These are phyloP conservation scores for Pangasius krempfi DNA, from an alignment of 2,797 vertebrate species.

Conservation along the genomic window DNA sequence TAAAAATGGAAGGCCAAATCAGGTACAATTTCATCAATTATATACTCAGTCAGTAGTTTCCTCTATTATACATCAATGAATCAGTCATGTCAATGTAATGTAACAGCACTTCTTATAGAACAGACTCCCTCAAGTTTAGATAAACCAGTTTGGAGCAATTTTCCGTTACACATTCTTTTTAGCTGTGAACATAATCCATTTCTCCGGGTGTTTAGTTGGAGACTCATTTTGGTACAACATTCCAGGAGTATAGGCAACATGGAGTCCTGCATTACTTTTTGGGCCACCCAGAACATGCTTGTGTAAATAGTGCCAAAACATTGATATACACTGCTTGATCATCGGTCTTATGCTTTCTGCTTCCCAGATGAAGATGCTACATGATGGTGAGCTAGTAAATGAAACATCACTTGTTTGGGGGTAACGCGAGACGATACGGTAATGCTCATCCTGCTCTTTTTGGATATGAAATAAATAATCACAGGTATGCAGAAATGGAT, in stretches of 20 bases:
- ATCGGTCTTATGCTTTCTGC: no score
- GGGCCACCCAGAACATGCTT: no score
- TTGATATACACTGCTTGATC: no score
- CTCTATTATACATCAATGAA: neutral
- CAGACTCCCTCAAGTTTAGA: neutral
- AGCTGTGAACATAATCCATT: neutral
- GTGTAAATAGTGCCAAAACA: neutral
- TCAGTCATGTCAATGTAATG: neutral
- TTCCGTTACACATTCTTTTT: neutral
- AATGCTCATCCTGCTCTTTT: no score
- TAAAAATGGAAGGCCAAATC: neutral
- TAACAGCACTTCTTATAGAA: neutral
- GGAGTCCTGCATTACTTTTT: neutral
- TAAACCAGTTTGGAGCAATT: neutral
- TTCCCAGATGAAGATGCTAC: no score
- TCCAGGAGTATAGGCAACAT: neutral
- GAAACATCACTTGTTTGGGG: no score
- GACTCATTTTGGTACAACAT: neutral
- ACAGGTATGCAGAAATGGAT: neutral
- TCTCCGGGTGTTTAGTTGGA: neutral
- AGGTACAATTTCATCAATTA: neutral
- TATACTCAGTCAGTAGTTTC: neutral
- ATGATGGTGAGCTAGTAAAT: no score
- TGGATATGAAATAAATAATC: neutral
- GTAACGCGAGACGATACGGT: no score